Percentiles rank a stretch among this genome's conserved stretches.
Conservation (phyloP, 2,797 vertebrate species). For the Amphiprion clarkii region DNA sequence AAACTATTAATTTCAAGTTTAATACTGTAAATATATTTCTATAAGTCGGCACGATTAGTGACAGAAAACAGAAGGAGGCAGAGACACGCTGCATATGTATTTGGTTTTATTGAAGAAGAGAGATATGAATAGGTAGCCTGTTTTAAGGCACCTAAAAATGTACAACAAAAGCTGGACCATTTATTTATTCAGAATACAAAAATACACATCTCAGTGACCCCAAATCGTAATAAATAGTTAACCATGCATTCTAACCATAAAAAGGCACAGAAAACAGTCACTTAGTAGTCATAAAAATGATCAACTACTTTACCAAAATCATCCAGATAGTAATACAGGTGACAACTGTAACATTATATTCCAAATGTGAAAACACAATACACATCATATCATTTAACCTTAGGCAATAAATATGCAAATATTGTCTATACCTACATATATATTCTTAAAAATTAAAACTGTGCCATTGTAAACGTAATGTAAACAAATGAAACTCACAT, state of each 20-base stretch:
- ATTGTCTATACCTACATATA: conserved; percentile 88
- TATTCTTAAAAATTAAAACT: conserved; percentile 91
- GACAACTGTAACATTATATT: conserved; percentile 98
- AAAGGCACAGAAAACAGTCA: conserved; percentile 99
- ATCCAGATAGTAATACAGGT: conserved; percentile 96
- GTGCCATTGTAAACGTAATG: conserved; percentile 99
- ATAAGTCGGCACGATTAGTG: too few relatives aligned
- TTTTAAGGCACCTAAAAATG: conserved; percentile 89
- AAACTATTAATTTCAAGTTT: too few relatives aligned
- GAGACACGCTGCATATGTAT: conserved; percentile 86
- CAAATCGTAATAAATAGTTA: conserved; percentile 98
- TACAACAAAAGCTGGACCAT: conserved; percentile 94
- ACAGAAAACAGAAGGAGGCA: conserved; percentile 28
- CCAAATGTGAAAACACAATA: conserved; percentile 99
- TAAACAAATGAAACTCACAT: conserved; percentile 97
- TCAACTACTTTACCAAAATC: conserved; percentile 98
- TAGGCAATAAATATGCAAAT: conserved; percentile 99
- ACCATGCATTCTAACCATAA: conserved; percentile 97
- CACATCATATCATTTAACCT: conserved; percentile 93
- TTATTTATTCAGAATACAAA: conserved; percentile 97
- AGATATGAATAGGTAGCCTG: conserved; percentile 90
- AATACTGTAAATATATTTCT: too few relatives aligned
- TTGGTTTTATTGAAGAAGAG: conserved; percentile 97
- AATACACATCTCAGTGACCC: conserved; percentile 99
- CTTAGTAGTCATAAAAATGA: conserved; percentile 99